Percentiles rank a stretch among this genome's conserved stretches.
Conservation (phyloP, 37 sponge, comb jelly and placozoan genomes). For the Crambe crambe region DNA sequence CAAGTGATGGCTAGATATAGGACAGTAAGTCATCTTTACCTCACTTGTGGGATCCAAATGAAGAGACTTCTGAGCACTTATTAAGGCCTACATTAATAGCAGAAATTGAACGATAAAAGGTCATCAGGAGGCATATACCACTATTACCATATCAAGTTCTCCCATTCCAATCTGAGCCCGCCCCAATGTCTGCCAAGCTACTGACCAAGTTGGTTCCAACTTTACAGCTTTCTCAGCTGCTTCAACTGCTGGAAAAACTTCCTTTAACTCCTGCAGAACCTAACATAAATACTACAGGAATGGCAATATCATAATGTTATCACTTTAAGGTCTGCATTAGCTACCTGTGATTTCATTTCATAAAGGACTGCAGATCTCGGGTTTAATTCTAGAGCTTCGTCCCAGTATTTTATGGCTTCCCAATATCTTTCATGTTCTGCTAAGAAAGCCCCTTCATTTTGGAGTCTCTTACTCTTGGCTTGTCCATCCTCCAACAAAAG, state of each 20-base stretch:
- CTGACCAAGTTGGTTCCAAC: conserved; percentile 61
- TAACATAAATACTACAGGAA: conserved; percentile 2
- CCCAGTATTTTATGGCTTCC: conserved; percentile 79
- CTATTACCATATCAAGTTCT: conserved; percentile 82
- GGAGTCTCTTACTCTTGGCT: conserved; percentile 63
- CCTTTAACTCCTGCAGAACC: conserved; percentile 71
- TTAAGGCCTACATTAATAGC: conserved; percentile 50
- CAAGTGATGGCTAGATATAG: neutral
- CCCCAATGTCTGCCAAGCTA: conserved; percentile 80
- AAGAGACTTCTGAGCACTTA: conserved; percentile 76
- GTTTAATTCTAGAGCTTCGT: conserved; percentile 76
- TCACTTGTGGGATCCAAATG: conserved; percentile 80
- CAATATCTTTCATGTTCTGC: conserved; percentile 81
- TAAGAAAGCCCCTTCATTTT: conserved; percentile 70
- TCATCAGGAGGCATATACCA: neutral
- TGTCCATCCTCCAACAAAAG: conserved; percentile 64
- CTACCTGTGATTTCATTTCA: conserved; percentile 86
- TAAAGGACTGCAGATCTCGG: conserved; percentile 58
- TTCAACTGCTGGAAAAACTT: conserved; percentile 87
- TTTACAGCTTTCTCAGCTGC: conserved; percentile 79
- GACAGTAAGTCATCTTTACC: conserved; percentile 33
- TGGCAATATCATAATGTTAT: neutral
- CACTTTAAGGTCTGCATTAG: neutral
- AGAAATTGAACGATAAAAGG: neutral
- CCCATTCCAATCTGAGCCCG: conserved; percentile 90